phyloP scores from a whole-genome alignment of 2,797 vertebrate genomes.

The Hirundo rustica region DNA sequence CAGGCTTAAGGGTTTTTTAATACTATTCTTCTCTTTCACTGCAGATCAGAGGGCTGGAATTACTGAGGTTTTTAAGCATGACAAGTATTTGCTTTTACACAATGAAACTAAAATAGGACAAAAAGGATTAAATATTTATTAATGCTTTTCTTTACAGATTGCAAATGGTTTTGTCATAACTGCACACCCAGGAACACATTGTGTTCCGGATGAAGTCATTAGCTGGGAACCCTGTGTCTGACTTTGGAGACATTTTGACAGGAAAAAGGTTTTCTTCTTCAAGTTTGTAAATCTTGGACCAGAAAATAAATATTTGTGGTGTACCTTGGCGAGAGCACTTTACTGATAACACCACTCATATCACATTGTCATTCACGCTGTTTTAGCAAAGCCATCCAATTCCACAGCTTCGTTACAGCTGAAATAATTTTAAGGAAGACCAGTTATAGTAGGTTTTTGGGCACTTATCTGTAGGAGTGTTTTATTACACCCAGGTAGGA shows the following conservation, averaged over 20 bases:
- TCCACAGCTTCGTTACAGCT: background rate
- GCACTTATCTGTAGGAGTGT: background rate
- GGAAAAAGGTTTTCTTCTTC: background rate
- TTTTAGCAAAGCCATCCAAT: background rate
- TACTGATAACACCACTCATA: background rate
- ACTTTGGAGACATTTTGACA: background rate
- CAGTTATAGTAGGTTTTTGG: background rate
- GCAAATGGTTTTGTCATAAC: background rate
- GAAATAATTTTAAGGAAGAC: background rate
- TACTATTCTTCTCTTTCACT: background rate
- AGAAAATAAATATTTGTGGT: background rate
- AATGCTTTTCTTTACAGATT: background rate
- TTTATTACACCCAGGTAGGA: background rate
- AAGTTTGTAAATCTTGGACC: background rate
- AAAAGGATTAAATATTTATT: conserved; percentile 7
- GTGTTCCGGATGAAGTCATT: background rate
- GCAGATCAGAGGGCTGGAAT: background rate
- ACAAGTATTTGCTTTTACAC: background rate
- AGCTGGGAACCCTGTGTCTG: background rate
- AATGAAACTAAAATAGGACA: conserved; percentile 21
- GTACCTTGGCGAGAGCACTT: background rate
- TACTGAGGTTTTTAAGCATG: background rate
- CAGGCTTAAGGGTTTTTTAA: background rate
- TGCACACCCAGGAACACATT: background rate
- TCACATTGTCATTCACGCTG: background rate